These are phyloP conservation scores for Chamaea fasciata DNA, from an alignment of 2,113 vertebrate genomes.

Conservation along the genomic window DNA sequence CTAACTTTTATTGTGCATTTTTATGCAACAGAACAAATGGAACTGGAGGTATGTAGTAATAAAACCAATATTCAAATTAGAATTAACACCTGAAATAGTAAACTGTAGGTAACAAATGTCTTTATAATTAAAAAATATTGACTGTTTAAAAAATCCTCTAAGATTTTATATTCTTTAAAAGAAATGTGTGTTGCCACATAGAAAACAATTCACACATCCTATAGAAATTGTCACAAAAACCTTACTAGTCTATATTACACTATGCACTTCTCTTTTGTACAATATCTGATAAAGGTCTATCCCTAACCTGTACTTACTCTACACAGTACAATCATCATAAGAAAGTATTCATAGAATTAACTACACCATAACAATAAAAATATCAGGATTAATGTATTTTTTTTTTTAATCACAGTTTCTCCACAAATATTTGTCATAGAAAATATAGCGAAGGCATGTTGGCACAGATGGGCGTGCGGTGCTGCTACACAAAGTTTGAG, in stretches of 20 bases:
- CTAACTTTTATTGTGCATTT: slow-evolving; percentile 79
- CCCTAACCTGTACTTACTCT: slow-evolving; percentile 69
- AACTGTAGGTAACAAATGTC: slow-evolving; percentile 79
- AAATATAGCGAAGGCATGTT: slow-evolving; percentile 77
- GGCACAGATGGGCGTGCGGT: slow-evolving; percentile 58
- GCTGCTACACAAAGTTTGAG: slow-evolving; percentile 60
- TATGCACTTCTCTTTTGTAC: slow-evolving; percentile 70
- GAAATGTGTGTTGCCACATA: slow-evolving; percentile 75
- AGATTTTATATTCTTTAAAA: slow-evolving; percentile 73
- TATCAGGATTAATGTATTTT: slow-evolving; percentile 71
- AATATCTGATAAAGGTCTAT: slow-evolving; percentile 63
- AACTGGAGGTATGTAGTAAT: slow-evolving; percentile 78
- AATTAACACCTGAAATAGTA: slow-evolving; percentile 73
- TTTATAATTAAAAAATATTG: slow-evolving; percentile 80
- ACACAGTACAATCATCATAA: slow-evolving; percentile 76
- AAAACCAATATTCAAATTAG: slow-evolving; percentile 79
- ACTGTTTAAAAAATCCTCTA: slow-evolving; percentile 76
- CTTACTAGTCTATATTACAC: slow-evolving; percentile 77
- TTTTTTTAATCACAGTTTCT: slow-evolving; percentile 72
- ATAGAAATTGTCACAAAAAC: slow-evolving; percentile 75
- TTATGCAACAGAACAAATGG: slow-evolving; percentile 77
- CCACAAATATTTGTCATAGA: slow-evolving; percentile 76
- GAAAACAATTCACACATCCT: slow-evolving; percentile 78
- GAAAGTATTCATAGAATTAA: slow-evolving; percentile 76
- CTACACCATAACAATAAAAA: slow-evolving; percentile 79